These are phyloP conservation scores for Siderastrea radians DNA, from an alignment of 92 coral and sea anemone genomes.

Conservation along the genomic window DNA sequence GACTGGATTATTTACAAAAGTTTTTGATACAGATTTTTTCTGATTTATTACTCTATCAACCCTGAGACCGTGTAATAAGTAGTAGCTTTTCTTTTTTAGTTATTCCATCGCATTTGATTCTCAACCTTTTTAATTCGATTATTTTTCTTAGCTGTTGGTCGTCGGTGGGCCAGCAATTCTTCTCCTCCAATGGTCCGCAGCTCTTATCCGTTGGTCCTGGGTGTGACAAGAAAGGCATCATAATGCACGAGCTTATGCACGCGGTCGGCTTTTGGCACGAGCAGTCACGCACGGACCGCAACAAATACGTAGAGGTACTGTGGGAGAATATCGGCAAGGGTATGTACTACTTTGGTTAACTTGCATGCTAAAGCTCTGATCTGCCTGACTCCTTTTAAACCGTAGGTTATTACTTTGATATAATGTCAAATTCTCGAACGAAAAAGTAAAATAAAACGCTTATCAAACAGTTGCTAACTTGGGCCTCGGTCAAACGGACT, in stretches of 20 bases:
- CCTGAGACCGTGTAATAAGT: not conserved
- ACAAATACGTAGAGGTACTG: slow-evolving; percentile 29
- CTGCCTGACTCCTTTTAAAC: not conserved
- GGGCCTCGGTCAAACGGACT: too few relatives aligned
- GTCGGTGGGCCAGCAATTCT: slow-evolving; percentile 22
- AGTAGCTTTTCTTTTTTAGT: not conserved
- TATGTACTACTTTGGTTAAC: not conserved
- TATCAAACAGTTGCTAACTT: too few relatives aligned
- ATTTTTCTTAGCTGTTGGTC: slow-evolving; percentile 40
- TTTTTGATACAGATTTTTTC: too few relatives aligned
- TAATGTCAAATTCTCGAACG: too few relatives aligned
- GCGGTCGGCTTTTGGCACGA: not conserved
- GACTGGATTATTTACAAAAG: too few relatives aligned
- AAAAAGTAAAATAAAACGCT: too few relatives aligned
- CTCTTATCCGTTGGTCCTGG: slow-evolving; percentile 38
- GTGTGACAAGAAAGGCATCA: slow-evolving; percentile 50
- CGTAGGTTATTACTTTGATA: too few relatives aligned
- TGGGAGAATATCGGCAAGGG: slow-evolving; percentile 41
- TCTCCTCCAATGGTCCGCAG: slow-evolving; percentile 18
- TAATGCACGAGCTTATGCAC: slow-evolving; percentile 45
- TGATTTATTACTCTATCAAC: too few relatives aligned
- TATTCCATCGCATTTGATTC: not conserved
- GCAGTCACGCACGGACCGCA: slow-evolving; percentile 40
- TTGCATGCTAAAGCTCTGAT: not conserved
- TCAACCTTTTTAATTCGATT: not conserved